Evolutionary conservation across 2,113 vertebrate species (phyloP).

Genomic region (Rhabdornis inornatus): DNA sequence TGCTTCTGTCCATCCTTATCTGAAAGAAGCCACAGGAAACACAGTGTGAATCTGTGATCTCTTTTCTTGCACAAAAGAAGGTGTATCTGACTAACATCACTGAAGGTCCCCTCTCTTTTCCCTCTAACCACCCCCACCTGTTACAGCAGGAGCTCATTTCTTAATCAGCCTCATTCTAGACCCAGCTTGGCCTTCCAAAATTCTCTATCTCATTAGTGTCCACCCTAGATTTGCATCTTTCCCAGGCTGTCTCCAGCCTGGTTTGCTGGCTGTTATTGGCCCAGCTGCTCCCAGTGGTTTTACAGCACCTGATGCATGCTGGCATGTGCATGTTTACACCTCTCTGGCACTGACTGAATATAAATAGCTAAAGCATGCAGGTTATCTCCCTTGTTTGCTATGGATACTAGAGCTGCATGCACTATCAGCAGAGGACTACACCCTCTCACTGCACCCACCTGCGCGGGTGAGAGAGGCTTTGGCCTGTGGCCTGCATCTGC

Average conservation of each 20-base stretch:
- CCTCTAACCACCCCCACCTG: neutral
- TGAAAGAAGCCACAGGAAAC: neutral
- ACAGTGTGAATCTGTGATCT: neutral
- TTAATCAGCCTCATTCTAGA: neutral
- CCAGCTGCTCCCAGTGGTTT: neutral
- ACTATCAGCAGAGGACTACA: neutral
- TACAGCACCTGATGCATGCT: neutral
- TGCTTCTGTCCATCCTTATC: neutral
- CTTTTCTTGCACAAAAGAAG: neutral
- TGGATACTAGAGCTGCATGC: neutral
- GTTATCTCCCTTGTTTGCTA: neutral
- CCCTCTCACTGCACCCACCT: neutral
- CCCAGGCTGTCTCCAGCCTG: neutral
- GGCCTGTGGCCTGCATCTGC: neutral
- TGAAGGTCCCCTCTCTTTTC: neutral
- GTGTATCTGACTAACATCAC: neutral
- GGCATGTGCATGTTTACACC: fast-evolving
- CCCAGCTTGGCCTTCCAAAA: neutral
- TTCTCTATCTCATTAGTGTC: neutral
- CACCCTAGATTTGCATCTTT: neutral
- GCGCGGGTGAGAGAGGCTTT: fast-evolving
- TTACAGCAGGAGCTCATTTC: neutral
- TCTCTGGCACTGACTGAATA: neutral
- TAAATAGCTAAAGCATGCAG: neutral
- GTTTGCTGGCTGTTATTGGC: neutral